These are phyloP conservation scores for Desoria tigrina DNA, from an alignment of 2,888 invertebrate genomes.

Conservation along the genomic window DNA sequence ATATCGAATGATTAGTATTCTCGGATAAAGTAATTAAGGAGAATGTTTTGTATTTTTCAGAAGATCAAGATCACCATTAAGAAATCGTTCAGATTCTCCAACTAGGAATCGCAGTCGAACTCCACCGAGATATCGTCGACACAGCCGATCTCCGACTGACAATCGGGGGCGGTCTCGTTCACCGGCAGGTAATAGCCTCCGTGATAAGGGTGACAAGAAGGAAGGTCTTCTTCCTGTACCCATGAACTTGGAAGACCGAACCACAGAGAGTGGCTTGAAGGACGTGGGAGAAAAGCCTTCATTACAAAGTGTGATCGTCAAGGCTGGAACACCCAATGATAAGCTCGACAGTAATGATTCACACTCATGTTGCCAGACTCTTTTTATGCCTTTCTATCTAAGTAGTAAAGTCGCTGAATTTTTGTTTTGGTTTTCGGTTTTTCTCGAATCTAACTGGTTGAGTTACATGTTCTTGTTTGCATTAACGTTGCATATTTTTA, in stretches of 20 bases:
- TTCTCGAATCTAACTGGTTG: background rate
- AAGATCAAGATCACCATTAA: slow-evolving; percentile 44
- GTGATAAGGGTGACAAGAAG: slow-evolving; percentile 7
- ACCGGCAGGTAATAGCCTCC: slow-evolving; percentile 6
- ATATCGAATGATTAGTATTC: too few relatives aligned
- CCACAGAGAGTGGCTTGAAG: slow-evolving; percentile 8
- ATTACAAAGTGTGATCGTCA: slow-evolving; percentile 42
- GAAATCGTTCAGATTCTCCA: slow-evolving; percentile 48
- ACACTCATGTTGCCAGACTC: slow-evolving; percentile 1
- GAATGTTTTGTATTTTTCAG: slow-evolving; percentile 17
- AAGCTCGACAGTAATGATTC: slow-evolving; percentile 13
- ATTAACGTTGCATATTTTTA: background rate
- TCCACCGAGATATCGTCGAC: slow-evolving; percentile 46
- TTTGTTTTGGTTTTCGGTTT: background rate
- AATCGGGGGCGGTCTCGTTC: slow-evolving; percentile 30
- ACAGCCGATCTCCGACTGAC: slow-evolving; percentile 39
- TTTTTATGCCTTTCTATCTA: background rate
- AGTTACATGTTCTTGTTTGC: background rate
- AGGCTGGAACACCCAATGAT: slow-evolving; percentile 26
- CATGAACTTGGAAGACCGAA: slow-evolving; percentile 6
- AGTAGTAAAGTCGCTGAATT: background rate
- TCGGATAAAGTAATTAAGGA: too few relatives aligned
- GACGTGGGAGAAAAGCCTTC: slow-evolving; percentile 36
- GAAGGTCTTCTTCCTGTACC: background rate
- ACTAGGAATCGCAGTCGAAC: slow-evolving; percentile 43